A percentile compares a stretch with the other conserved stretches of the same genome.
Evolutionary conservation across 2,888 invertebrate genomes (phyloP).

Genomic region (Platerodrilus igneus): DNA sequence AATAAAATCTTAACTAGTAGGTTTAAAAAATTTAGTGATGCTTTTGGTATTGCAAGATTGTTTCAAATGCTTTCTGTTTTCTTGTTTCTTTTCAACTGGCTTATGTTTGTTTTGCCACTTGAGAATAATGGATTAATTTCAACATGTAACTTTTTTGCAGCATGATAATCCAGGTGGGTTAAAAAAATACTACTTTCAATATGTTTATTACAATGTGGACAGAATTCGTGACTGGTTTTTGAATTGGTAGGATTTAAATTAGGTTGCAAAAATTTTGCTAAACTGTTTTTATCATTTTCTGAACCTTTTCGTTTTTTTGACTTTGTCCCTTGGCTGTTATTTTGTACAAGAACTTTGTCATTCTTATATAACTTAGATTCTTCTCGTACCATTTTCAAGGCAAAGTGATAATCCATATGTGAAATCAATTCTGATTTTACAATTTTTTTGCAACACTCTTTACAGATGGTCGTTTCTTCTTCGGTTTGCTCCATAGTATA

Average conservation of each 20-base stretch:
- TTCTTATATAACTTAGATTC: conserved; percentile 35
- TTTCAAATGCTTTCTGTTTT: no score
- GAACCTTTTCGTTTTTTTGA: conserved; percentile 18
- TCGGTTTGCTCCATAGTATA: no score
- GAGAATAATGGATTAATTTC: conserved; percentile 57
- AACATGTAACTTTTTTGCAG: conserved; percentile 71
- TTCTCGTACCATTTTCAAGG: conserved; percentile 47
- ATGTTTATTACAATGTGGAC: conserved; percentile 62
- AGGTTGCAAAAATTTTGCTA: conserved; percentile 31
- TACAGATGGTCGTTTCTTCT: conserved; percentile 54
- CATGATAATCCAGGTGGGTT: conserved; percentile 78
- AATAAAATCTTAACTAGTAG: no score
- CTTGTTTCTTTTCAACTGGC: no score
- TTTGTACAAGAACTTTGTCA: conserved; percentile 4
- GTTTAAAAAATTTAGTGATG: no score
- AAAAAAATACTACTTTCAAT: conserved; percentile 56
- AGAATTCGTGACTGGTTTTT: conserved; percentile 45
- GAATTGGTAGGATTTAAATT: conserved; percentile 28
- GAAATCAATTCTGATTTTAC: conserved; percentile 59
- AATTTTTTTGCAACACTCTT: conserved; percentile 64
- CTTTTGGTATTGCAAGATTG: no score
- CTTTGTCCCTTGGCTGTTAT: conserved; percentile 19
- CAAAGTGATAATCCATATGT: conserved; percentile 82
- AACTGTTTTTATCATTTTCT: conserved; percentile 15
- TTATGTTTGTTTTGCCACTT: no score